Percentiles rank a stretch among this genome's conserved stretches.
phyloP scores from a whole-genome alignment of 2,888 invertebrate genomes.

The Catocala nupta region DNA sequence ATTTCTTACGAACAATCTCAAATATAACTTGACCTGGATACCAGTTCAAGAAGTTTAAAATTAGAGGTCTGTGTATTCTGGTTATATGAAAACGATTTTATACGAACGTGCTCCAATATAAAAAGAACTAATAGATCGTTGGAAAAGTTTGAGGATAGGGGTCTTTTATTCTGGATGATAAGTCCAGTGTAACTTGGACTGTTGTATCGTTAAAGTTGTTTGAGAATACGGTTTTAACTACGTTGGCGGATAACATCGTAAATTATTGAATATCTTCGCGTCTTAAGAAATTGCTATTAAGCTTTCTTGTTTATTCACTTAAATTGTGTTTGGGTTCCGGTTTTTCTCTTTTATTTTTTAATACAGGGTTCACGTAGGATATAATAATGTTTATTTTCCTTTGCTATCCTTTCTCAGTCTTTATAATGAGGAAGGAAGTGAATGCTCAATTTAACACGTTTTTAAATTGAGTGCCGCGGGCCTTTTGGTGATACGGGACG shows the following conservation, averaged over 20 bases:
- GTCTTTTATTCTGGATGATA: slow-evolving; percentile 5
- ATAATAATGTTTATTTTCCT: slow-evolving; percentile 29
- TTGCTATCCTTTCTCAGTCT: slow-evolving; percentile 13
- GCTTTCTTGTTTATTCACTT: slow-evolving; percentile 49
- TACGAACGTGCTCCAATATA: background rate
- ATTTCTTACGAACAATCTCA: background rate
- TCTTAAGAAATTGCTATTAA: slow-evolving; percentile 46
- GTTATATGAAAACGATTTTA: background rate
- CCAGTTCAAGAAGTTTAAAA: background rate
- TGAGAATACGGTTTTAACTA: background rate
- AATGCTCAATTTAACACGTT: slow-evolving; percentile 11
- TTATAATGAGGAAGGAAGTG: background rate
- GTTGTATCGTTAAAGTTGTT: background rate
- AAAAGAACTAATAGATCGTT: slow-evolving; percentile 10
- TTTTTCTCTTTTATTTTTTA: too few relatives aligned
- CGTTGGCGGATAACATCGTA: slow-evolving; percentile 15
- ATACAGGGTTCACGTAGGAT: slow-evolving; percentile 14
- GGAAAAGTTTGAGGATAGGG: background rate
- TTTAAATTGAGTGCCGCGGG: slow-evolving; percentile 10
- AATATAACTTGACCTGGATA: background rate
- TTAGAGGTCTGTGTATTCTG: slow-evolving; percentile 7
- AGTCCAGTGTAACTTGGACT: slow-evolving; percentile 2
- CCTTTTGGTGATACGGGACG: background rate
- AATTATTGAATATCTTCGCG: slow-evolving; percentile 46
- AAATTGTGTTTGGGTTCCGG: slow-evolving; percentile 52